phyloP scores from a whole-genome alignment of 2,888 invertebrate species.

The Acrobasis consociella region DNA sequence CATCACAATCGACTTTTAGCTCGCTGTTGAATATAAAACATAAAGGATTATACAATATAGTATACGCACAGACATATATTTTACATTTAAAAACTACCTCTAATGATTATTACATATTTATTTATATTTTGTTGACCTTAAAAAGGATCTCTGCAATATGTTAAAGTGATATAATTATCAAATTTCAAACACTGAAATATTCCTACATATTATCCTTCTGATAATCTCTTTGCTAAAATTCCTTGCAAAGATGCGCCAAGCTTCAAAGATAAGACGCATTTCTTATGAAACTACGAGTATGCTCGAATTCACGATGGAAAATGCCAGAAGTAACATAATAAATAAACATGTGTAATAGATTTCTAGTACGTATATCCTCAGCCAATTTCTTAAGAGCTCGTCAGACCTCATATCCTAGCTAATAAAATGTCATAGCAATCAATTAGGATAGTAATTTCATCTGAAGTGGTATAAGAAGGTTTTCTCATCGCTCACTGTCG shows the following conservation, averaged over 20 bases:
- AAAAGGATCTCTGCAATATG: too few relatives aligned
- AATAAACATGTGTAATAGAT: not conserved
- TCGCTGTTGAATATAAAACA: too few relatives aligned
- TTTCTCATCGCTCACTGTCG: slow-evolving; percentile 14
- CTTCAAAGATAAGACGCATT: not conserved
- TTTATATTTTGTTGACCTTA: too few relatives aligned
- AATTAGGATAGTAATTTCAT: slow-evolving; percentile 14
- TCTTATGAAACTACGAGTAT: not conserved
- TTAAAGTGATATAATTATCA: too few relatives aligned
- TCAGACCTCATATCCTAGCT: slow-evolving; percentile 4
- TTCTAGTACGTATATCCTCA: not conserved
- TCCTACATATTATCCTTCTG: too few relatives aligned
- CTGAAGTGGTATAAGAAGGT: not conserved
- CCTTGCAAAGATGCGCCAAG: not conserved
- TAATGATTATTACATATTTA: too few relatives aligned
- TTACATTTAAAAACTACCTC: too few relatives aligned
- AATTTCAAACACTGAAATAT: too few relatives aligned
- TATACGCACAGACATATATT: too few relatives aligned
- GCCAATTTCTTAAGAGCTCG: slow-evolving; percentile 14
- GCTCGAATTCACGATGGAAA: slow-evolving; percentile 1
- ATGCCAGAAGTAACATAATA: not conserved
- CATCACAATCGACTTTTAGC: too few relatives aligned
- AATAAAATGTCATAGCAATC: slow-evolving; percentile 19
- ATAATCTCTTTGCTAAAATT: not conserved
- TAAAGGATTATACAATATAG: too few relatives aligned